Conservation (phyloP, 2,797 vertebrate species). For the Leptoclinus maculatus region DNA sequence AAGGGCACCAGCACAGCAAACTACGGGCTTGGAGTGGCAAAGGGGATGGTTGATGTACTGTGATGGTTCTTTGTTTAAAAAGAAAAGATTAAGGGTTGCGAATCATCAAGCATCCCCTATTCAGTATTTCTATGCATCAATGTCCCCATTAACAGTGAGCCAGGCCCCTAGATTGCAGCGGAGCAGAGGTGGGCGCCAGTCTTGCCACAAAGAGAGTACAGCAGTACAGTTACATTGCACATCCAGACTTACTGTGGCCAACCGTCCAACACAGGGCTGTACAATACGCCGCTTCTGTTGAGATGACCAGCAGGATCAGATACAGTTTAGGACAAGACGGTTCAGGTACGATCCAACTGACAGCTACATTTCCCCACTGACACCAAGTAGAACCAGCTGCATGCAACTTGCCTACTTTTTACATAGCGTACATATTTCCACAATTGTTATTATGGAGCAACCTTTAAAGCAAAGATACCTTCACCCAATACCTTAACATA, state of each 20-base stretch:
- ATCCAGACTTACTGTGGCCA: constrained; percentile 86
- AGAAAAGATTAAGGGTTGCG: not conserved
- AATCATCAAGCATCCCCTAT: not conserved
- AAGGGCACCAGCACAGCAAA: constrained; percentile 62
- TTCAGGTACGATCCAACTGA: constrained; percentile 17
- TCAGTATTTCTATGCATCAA: constrained; percentile 12
- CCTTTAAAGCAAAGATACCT: not conserved
- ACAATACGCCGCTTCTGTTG: constrained; percentile 89
- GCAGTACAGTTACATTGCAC: constrained; percentile 54
- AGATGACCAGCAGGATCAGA: constrained; percentile 81
- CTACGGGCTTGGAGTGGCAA: constrained; percentile 65
- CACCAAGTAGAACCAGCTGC: constrained; percentile 37
- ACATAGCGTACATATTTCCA: constrained; percentile 71
- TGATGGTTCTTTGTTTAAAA: constrained; percentile 1
- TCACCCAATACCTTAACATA: not conserved
- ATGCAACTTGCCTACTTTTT: constrained; percentile 68
- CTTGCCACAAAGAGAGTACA: constrained; percentile 86
- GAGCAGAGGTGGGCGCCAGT: constrained; percentile 74
- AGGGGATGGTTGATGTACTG: constrained; percentile 40
- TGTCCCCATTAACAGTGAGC: constrained; percentile 52
- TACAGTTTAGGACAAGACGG: constrained; percentile 58
- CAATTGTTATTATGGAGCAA: constrained; percentile 1
- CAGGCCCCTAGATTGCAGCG: constrained; percentile 72
- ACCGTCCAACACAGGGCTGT: constrained; percentile 85
- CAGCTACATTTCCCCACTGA: constrained; percentile 23